phyloP scores from a whole-genome alignment of 2,113 vertebrate species.

The Anthoscopus minutus region DNA sequence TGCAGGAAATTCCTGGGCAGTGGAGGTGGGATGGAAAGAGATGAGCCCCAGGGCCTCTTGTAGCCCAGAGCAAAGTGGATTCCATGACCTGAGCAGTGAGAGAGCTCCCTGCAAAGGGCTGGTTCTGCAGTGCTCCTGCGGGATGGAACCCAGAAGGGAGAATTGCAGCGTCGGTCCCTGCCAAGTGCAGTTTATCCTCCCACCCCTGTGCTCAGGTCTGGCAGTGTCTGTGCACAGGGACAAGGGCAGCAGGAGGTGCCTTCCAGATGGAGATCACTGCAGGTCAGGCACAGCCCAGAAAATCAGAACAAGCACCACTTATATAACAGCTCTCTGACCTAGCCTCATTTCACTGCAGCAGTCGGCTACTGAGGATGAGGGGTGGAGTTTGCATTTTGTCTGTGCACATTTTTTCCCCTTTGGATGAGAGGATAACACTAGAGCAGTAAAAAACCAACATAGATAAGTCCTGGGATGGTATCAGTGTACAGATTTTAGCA shows the following conservation, averaged over 20 bases:
- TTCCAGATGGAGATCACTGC: neutral
- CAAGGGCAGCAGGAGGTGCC: neutral
- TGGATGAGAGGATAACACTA: neutral
- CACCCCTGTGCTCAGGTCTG: rapidly evolving
- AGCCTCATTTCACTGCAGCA: neutral
- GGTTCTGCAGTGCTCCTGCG: neutral
- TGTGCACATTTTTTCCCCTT: neutral
- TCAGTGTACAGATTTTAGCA: neutral
- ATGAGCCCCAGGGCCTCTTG: neutral
- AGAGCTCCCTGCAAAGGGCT: neutral
- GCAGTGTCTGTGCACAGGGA: rapidly evolving
- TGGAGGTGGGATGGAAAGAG: neutral
- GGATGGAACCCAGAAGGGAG: neutral
- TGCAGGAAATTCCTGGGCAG: neutral
- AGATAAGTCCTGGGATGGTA: neutral
- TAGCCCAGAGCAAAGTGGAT: rapidly evolving
- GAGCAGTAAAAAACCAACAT: neutral
- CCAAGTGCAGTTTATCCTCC: rapidly evolving
- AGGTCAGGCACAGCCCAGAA: neutral
- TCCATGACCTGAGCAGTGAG: rapidly evolving
- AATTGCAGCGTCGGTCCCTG: neutral
- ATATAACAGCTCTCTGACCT: neutral
- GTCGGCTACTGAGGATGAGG: neutral
- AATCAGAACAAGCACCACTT: neutral
- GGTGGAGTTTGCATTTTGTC: neutral